Percentiles rank a stretch among this genome's conserved stretches.
Evolutionary conservation across 2,797 vertebrate species (phyloP).

Genomic region (Poecilia wingei): DNA sequence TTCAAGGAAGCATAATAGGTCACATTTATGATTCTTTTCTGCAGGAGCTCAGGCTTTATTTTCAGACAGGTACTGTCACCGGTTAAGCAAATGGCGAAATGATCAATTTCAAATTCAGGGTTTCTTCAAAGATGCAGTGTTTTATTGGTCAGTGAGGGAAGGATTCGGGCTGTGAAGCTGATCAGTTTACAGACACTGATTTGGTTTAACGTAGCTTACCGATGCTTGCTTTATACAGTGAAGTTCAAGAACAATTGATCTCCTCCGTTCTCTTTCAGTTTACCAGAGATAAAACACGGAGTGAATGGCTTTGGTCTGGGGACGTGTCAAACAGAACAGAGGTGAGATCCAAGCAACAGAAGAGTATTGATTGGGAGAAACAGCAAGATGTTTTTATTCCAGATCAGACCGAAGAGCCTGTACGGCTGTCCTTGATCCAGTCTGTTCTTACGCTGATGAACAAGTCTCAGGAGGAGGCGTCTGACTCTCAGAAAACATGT

Average conservation of each 20-base stretch:
- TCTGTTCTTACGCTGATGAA: slow-evolving; percentile 37
- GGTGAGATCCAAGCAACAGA: slow-evolving; percentile 54
- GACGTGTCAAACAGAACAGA: slow-evolving; percentile 30
- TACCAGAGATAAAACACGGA: slow-evolving; percentile 27
- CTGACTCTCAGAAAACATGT: slow-evolving; percentile 8
- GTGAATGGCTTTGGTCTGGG: slow-evolving; percentile 20
- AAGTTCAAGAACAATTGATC: background rate
- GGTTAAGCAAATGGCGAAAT: background rate
- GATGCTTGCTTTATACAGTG: too few relatives aligned
- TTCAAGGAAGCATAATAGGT: too few relatives aligned
- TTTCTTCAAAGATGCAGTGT: background rate
- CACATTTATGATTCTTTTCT: background rate
- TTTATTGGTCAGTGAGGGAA: background rate
- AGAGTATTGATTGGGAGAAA: slow-evolving; percentile 63
- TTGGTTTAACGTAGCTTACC: background rate
- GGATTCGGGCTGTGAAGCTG: background rate
- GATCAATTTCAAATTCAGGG: background rate
- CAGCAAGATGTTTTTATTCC: slow-evolving; percentile 35
- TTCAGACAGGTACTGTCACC: background rate
- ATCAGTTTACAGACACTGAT: background rate
- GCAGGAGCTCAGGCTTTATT: background rate
- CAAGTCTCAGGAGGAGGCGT: slow-evolving; percentile 10
- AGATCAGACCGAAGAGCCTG: slow-evolving; percentile 36
- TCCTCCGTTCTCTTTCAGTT: slow-evolving; percentile 21
- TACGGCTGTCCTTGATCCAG: slow-evolving; percentile 34